These are phyloP conservation scores for Dipodomys ordii DNA, from an alignment of 2,113 vertebrate species.

Conservation along the genomic window DNA sequence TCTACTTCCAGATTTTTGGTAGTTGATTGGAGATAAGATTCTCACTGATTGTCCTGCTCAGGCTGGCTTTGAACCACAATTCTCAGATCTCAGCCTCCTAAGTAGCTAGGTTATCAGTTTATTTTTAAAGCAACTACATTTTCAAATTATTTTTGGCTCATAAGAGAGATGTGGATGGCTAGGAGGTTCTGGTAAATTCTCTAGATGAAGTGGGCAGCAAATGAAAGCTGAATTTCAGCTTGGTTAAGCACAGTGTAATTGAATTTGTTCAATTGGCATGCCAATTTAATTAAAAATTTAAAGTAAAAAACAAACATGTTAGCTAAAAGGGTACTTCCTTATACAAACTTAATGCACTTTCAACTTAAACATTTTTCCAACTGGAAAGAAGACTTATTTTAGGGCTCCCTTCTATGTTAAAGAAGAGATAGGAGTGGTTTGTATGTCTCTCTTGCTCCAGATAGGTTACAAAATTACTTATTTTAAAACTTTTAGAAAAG, in stretches of 20 bases:
- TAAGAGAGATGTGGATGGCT: slow-evolving; percentile 30
- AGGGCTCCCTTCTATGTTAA: not conserved
- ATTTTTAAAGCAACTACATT: not conserved
- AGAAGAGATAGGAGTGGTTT: not conserved
- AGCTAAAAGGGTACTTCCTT: slow-evolving; percentile 41
- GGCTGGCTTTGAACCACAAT: no score
- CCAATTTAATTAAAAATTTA: slow-evolving; percentile 71
- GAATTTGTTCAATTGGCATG: slow-evolving; percentile 32
- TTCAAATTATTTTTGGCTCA: slow-evolving; percentile 26
- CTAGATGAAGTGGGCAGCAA: slow-evolving; percentile 1
- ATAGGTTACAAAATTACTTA: not conserved
- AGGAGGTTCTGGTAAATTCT: not conserved
- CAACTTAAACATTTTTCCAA: slow-evolving; percentile 47
- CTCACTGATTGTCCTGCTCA: no score
- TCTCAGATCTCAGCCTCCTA: no score
- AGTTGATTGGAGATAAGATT: no score
- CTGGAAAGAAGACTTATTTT: slow-evolving; percentile 54
- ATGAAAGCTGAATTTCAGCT: slow-evolving; percentile 66
- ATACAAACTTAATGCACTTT: slow-evolving; percentile 41
- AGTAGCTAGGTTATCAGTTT: not conserved
- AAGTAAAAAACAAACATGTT: slow-evolving; percentile 53
- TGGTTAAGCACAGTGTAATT: slow-evolving; percentile 66
- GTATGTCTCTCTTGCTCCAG: not conserved
- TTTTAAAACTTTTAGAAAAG: slow-evolving; percentile 47
- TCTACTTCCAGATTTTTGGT: no score